Percentiles rank a stretch among this genome's conserved stretches.
phyloP scores from a whole-genome alignment of 2,888 invertebrate genomes.

The Drosophila dives region DNA sequence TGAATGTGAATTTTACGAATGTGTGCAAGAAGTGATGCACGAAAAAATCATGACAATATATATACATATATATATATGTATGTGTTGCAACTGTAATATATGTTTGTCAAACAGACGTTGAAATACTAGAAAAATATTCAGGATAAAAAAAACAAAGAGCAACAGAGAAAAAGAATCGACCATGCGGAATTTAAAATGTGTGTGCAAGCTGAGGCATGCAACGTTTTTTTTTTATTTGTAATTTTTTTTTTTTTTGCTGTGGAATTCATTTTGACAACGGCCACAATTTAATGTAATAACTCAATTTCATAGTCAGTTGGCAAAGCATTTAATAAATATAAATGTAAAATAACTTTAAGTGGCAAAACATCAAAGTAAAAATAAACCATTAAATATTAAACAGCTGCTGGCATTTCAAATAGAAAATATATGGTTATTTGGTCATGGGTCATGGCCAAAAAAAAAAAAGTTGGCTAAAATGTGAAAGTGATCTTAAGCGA shows the following conservation, averaged over 20 bases:
- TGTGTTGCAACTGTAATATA: conserved; percentile 47
- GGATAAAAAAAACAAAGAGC: conserved; percentile 40
- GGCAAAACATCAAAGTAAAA: conserved; percentile 62
- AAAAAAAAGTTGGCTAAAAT: neutral
- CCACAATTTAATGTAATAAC: conserved; percentile 46
- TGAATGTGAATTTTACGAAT: conserved; percentile 33
- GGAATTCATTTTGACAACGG: conserved; percentile 37
- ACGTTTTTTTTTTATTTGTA: conserved; percentile 43
- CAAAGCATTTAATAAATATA: conserved; percentile 41
- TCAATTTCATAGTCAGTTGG: conserved; percentile 44
- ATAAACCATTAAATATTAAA: conserved; percentile 65
- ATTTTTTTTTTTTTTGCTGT: conserved; percentile 25
- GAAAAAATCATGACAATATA: conserved; percentile 32
- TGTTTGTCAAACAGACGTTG: conserved; percentile 66
- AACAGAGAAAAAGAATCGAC: conserved; percentile 44
- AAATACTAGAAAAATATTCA: conserved; percentile 65
- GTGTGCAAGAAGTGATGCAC: conserved; percentile 21
- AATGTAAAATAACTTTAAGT: conserved; percentile 53
- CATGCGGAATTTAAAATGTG: conserved; percentile 75
- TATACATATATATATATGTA: too few species aligned
- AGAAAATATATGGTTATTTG: conserved; percentile 23
- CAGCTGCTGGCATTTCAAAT: conserved; percentile 26
- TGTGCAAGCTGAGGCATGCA: conserved; percentile 66
- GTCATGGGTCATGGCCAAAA: neutral
- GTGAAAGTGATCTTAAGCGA: conserved; percentile 23